Evolutionary conservation across 2,888 invertebrate genomes (phyloP), one percentile per base, ranked within the genome.

Genomic region (Acrobeloides nanus): DNA sequence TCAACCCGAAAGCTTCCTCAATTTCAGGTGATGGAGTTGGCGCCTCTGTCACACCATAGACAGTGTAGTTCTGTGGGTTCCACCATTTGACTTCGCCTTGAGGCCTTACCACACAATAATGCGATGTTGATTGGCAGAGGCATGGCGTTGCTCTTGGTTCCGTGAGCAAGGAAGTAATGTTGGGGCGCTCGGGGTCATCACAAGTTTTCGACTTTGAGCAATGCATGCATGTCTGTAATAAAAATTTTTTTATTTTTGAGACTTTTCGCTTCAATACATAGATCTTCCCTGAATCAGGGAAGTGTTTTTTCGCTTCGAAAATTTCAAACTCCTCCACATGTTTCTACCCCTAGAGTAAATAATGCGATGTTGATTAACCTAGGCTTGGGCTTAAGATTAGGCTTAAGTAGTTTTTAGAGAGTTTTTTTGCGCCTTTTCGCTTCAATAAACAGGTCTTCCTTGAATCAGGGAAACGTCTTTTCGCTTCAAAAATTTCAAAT

Each of bases 141-240:
- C 72, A 72, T 18, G 58, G 49, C 8, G 47, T 38, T 12, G 56
- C 41, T 2, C 46, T 46, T 4, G 61, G 46, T 38, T 42, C 48
- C 12, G 46, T 47, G 6, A 59, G 40, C 15, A 56, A 55, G 18
- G 51, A 51, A 6, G 59, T 57, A 15, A 60, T 61, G 42, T 66
- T 57, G 4, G 66, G 66, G 6, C 60, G 55, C 48, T 69, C 71
- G 6, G 72, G 72, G 49, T 72, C 68, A 12, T 64, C 60, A 48
- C 72, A 72, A 1, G 68, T 70, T 39, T 64, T 62, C 5, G 72
- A 67, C 27, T 65, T 62, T 6, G 73, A 65, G 47, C 73, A 72
- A 15, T 61, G 58, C 23, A 49, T 47, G 37, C 70, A 70, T 34
- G 60, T 66, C 59, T 66, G 40, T 20, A 63, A 48, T 17, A 27